A percentile compares a stretch with the other conserved stretches of the same genome.
Conservation (phyloP, 2,888 invertebrate genomes). For the Neoaliturus tenellus region DNA sequence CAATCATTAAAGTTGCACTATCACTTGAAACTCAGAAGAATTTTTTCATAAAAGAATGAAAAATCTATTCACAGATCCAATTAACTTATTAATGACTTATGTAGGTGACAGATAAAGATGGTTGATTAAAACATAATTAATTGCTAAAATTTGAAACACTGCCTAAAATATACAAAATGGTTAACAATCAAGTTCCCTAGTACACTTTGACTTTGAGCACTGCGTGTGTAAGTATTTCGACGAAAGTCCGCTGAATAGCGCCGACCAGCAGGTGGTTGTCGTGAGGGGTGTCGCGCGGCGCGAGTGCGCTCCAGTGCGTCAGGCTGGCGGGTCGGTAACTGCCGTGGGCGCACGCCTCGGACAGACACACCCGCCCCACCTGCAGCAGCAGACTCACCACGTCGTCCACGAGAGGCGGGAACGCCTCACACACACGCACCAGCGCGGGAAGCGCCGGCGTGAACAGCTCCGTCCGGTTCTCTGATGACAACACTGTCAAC, state of each 20-base stretch:
- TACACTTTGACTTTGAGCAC: slow-evolving; percentile 73
- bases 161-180: too few species aligned
- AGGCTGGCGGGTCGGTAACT: slow-evolving; percentile 59
- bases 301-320: slow-evolving; percentile 59
- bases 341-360: slow-evolving; percentile 85
- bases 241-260: slow-evolving; percentile 72
- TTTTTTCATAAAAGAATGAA: too few species aligned
- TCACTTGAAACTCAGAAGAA: too few species aligned
- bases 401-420: slow-evolving; percentile 94
- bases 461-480: slow-evolving; percentile 87
- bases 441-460: slow-evolving; percentile 90
- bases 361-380: slow-evolving; percentile 89
- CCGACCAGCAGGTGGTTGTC: slow-evolving; percentile 68
- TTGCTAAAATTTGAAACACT: too few species aligned
- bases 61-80: too few species aligned
- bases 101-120: too few species aligned
- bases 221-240: slow-evolving; percentile 71
- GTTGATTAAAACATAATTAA: too few species aligned
- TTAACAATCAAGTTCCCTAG: too few species aligned
- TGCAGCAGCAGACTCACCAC: slow-evolving; percentile 90
- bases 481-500: slow-evolving; percentile 82
- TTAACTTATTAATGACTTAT: too few species aligned
- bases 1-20: too few species aligned
- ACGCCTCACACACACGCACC: slow-evolving; percentile 91
- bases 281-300: slow-evolving; percentile 67